Conservation (phyloP, 2,113 vertebrate genomes). For the Tiliqua scincoides region DNA sequence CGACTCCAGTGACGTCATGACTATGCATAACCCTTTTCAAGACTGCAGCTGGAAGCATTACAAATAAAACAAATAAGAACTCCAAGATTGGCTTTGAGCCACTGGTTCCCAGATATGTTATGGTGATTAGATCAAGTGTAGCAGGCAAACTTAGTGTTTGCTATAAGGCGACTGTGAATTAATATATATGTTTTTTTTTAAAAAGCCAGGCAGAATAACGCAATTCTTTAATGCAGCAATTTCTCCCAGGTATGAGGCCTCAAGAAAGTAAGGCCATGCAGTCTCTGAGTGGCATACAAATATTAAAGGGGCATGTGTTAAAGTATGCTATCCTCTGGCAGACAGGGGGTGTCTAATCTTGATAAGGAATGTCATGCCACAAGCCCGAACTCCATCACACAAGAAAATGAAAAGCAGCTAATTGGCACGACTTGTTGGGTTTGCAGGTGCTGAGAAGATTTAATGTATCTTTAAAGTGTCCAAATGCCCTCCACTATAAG, state of each 20-base stretch:
- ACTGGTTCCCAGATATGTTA: not conserved
- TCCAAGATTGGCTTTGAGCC: no score
- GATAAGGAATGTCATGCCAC: not conserved
- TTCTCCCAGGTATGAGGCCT: not conserved
- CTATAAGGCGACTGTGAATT: not conserved
- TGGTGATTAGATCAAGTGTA: not conserved
- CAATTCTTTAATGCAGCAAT: not conserved
- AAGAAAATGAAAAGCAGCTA: constrained; percentile 26
- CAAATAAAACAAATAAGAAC: no score
- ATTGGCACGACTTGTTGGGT: constrained; percentile 36
- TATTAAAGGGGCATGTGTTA: constrained; percentile 23
- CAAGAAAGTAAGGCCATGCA: not conserved
- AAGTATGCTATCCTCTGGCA: constrained; percentile 36
- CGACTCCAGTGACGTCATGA: no score
- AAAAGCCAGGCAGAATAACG: not conserved
- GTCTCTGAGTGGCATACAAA: constrained; percentile 33
- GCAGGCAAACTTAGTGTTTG: not conserved
- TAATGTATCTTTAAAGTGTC: constrained; percentile 53
- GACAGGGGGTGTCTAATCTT: constrained; percentile 35
- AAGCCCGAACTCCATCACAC: not conserved
- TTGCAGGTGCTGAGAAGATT: constrained; percentile 57
- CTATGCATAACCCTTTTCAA: no score
- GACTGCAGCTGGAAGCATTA: no score
- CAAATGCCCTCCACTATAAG: constrained; percentile 29
- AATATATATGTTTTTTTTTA: not conserved